A percentile compares a stretch with the other conserved stretches of the same genome.
These are phyloP conservation scores for Antitype chi DNA, from an alignment of 2,888 invertebrate species.

Conservation along the genomic window DNA sequence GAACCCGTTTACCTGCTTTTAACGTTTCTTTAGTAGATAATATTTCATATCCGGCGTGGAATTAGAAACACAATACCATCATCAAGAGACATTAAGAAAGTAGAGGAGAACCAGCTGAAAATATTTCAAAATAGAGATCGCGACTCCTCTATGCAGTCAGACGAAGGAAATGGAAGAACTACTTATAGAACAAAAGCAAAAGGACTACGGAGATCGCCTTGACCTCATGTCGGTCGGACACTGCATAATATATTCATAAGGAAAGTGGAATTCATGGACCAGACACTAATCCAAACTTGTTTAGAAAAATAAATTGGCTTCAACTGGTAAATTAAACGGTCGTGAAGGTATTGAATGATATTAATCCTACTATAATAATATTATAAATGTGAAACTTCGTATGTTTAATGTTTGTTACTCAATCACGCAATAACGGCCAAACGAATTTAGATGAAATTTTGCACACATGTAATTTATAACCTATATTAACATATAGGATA, in stretches of 20 bases:
- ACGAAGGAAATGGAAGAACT: neutral
- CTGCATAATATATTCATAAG: conserved; percentile 7
- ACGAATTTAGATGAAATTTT: no score
- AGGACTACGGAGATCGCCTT: neutral
- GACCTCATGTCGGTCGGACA: no score
- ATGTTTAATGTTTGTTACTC: no score
- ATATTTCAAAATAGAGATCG: no score
- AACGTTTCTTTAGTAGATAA: conserved; percentile 31
- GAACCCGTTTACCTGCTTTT: conserved; percentile 49
- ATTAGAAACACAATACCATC: conserved; percentile 6
- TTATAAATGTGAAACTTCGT: no score
- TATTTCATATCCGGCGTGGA: conserved; percentile 14
- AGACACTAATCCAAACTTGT: neutral
- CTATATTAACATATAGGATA: no score
- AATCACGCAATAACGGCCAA: no score
- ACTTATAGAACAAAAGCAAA: neutral
- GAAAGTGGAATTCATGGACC: neutral
- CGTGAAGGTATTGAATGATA: neutral
- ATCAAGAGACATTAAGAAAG: neutral
- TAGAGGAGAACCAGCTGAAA: neutral
- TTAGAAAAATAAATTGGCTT: neutral
- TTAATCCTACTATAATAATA: no score
- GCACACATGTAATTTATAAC: no score
- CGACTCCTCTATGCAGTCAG: neutral
- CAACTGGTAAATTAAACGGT: neutral